Evolutionary conservation across 2,113 vertebrate genomes (phyloP).

Genomic region (Rousettus leschenaultii): DNA sequence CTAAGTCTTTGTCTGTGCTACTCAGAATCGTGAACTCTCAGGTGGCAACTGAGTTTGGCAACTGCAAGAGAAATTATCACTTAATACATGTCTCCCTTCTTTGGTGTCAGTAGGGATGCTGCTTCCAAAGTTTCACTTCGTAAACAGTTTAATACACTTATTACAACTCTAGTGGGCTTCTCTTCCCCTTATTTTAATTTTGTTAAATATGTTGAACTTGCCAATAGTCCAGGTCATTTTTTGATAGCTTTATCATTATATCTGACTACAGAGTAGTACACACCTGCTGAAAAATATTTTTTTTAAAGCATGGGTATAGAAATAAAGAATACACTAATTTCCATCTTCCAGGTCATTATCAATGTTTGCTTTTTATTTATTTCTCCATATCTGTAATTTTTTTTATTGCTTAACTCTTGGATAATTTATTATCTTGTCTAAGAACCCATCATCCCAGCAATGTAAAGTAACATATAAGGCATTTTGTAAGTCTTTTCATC

Average conservation of each 20-base stretch:
- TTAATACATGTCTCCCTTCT: neutral
- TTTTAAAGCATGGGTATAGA: neutral
- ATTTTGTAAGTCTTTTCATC: neutral
- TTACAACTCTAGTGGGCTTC: neutral
- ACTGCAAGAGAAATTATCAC: neutral
- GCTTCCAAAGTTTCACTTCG: neutral
- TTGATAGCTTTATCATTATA: neutral
- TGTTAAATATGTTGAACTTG: conserved; percentile 37
- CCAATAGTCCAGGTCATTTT: neutral
- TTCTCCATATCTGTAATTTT: neutral
- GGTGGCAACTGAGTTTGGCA: neutral
- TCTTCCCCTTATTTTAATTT: conserved; percentile 33
- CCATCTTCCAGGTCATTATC: neutral
- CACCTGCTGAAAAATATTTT: neutral
- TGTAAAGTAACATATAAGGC: neutral
- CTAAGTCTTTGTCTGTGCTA: neutral
- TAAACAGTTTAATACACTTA: neutral
- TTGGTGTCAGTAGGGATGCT: neutral
- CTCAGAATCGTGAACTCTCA: neutral
- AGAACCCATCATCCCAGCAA: neutral
- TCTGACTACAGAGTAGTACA: neutral
- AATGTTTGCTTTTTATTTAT: conserved; percentile 29
- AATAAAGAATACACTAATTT: neutral
- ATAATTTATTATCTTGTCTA: conserved; percentile 5
- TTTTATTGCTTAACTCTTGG: neutral